phyloP scores from a whole-genome alignment of 2,113 vertebrate species.

The Leuciscus idus region DNA sequence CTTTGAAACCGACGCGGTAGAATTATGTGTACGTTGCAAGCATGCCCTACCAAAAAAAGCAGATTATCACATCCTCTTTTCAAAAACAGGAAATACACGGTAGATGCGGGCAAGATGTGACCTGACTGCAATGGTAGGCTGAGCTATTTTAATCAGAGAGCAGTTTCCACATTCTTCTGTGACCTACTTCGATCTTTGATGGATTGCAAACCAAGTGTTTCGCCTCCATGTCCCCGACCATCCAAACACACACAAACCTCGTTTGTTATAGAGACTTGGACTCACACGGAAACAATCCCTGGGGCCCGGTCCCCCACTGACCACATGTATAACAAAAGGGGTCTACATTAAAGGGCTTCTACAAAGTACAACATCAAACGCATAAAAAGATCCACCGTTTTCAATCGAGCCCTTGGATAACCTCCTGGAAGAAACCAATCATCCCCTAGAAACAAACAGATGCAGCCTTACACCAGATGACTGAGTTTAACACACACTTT shows the following conservation, averaged over 20 bases:
- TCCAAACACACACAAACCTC: neutral
- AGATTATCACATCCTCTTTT: neutral
- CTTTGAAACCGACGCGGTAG: neutral
- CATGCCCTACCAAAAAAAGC: neutral
- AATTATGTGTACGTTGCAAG: neutral
- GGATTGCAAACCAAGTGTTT: conserved; percentile 17
- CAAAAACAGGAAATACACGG: conserved; percentile 1
- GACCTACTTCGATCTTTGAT: conserved; percentile 67
- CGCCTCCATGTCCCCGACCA: conserved; percentile 42
- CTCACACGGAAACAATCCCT: neutral
- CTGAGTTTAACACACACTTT: neutral
- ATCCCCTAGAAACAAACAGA: conserved; percentile 63
- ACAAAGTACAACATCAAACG: neutral
- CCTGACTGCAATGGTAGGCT: conserved; percentile 40
- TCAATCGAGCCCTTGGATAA: neutral
- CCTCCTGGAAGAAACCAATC: conserved; percentile 35
- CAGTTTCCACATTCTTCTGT: conserved; percentile 45
- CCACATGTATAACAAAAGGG: neutral
- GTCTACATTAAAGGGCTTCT: neutral
- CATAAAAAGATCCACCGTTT: neutral
- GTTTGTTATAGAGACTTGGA: conserved; percentile 2
- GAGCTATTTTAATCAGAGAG: conserved; percentile 62
- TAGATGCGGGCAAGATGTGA: conserved; percentile 40
- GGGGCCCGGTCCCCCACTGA: neutral
- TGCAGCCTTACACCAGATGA: neutral